Evolutionary conservation across 2,797 vertebrate species (phyloP).

Genomic region (Sebastes jordani): DNA sequence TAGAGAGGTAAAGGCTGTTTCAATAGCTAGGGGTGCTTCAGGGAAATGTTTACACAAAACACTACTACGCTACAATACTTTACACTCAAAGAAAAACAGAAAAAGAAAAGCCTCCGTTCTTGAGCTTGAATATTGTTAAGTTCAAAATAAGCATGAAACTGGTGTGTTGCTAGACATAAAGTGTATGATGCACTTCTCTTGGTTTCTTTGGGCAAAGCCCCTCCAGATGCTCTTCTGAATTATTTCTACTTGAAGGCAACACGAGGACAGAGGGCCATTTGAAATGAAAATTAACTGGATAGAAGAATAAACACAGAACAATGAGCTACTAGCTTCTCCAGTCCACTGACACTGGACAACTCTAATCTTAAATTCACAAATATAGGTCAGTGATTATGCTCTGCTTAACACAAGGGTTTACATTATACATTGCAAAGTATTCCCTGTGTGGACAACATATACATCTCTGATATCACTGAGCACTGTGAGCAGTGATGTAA

Average conservation of each 20-base stretch:
- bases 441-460: constrained; percentile 21
- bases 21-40: not conserved
- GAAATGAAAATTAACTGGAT: not conserved
- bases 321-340: not conserved
- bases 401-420: constrained; percentile 48
- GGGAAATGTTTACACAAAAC: constrained; percentile 20
- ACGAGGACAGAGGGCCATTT: not conserved
- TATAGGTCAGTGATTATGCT: constrained; percentile 71
- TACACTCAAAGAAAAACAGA: not conserved
- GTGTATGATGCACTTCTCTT: not conserved
- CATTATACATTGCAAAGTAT: constrained; percentile 58
- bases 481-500: constrained; percentile 7
- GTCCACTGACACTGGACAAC: constrained; percentile 24
- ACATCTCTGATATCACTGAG: constrained; percentile 8
- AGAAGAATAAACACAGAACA: not conserved
- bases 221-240: constrained; percentile 17
- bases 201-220: not conserved
- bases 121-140: not conserved
- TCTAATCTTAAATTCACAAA: constrained; percentile 53
- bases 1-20: constrained; percentile 20
- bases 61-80: not conserved
- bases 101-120: not conserved
- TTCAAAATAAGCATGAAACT: not conserved
- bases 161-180: not conserved
- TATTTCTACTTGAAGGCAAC: constrained; percentile 22